These are phyloP conservation scores for Lucifuga dentata DNA, from an alignment of 2,113 vertebrate genomes.

Conservation along the genomic window DNA sequence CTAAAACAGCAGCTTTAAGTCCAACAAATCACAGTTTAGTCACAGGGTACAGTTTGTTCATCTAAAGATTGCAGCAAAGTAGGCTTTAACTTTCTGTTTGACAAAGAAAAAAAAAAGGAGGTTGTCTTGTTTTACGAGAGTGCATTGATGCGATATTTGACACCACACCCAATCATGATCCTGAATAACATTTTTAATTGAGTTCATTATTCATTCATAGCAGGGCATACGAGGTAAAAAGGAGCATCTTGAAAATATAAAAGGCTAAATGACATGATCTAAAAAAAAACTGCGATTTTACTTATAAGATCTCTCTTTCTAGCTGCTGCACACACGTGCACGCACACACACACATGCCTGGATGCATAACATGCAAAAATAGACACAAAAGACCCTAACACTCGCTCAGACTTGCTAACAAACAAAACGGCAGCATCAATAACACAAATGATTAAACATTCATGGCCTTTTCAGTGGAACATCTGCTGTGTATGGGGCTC, in stretches of 20 bases:
- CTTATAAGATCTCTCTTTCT: constrained; percentile 15
- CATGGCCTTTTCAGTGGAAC: constrained; percentile 86
- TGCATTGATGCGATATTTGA: constrained; percentile 61
- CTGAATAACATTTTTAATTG: constrained; percentile 64
- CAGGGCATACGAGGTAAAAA: constrained; percentile 30
- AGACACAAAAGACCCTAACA: constrained; percentile 59
- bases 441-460: constrained; percentile 91
- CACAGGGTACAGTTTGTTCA: constrained; percentile 85
- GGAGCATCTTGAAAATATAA: not conserved
- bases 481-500: constrained; percentile 83
- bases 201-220: constrained; percentile 62
- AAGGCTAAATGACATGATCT: constrained; percentile 1
- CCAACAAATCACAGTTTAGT: constrained; percentile 98
- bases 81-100: constrained; percentile 79
- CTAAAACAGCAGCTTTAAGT: constrained; percentile 99
- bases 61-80: constrained; percentile 89
- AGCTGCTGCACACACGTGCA: not conserved
- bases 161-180: constrained; percentile 51
- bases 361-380: constrained; percentile 58
- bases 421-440: constrained; percentile 87
- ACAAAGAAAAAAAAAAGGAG: constrained; percentile 37
- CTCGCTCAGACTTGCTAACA: constrained; percentile 77
- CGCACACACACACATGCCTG: constrained; percentile 7
- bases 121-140: constrained; percentile 40
- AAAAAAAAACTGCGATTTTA: not conserved